A percentile compares a stretch with the other conserved stretches of the same genome.
Conservation (phyloP, 2,888 invertebrate species). For the Herminia tarsipennalis region DNA sequence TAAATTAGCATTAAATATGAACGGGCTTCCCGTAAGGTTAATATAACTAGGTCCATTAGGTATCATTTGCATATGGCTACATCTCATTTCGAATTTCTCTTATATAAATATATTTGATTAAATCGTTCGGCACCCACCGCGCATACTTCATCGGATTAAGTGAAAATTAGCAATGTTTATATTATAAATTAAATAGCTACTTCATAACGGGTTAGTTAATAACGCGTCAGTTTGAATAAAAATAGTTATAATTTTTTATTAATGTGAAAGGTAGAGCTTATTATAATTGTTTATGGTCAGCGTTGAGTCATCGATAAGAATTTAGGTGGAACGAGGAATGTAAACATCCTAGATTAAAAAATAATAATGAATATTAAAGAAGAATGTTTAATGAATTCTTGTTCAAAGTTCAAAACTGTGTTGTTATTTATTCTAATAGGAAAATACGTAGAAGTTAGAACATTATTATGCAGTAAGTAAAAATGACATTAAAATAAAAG, state of each 20-base stretch:
- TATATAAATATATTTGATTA: conserved; percentile 55
- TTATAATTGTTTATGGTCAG: conserved; percentile 24
- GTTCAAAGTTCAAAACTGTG: too few relatives aligned
- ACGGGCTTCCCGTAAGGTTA: conserved; percentile 56
- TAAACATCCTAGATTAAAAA: conserved; percentile 7
- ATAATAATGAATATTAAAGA: not conserved
- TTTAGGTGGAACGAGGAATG: conserved; percentile 4
- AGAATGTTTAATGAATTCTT: too few relatives aligned
- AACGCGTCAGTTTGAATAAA: conserved; percentile 50
- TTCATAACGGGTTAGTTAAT: conserved; percentile 55
- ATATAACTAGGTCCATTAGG: conserved; percentile 64
- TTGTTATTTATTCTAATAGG: too few relatives aligned
- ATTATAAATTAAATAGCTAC: conserved; percentile 60
- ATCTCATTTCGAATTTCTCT: conserved; percentile 70
- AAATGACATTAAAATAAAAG: too few relatives aligned
- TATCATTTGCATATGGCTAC: conserved; percentile 63
- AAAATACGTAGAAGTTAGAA: too few relatives aligned
- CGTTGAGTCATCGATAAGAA: conserved; percentile 22
- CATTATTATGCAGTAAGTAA: too few relatives aligned
- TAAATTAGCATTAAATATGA: conserved; percentile 57
- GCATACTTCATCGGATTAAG: conserved; percentile 64
- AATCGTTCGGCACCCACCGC: conserved; percentile 49
- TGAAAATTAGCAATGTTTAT: conserved; percentile 69
- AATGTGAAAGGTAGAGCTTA: conserved; percentile 26
- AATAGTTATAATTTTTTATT: conserved; percentile 28